Conservation (phyloP, 2,797 vertebrate species). For the Brotogeris chrysoptera region DNA sequence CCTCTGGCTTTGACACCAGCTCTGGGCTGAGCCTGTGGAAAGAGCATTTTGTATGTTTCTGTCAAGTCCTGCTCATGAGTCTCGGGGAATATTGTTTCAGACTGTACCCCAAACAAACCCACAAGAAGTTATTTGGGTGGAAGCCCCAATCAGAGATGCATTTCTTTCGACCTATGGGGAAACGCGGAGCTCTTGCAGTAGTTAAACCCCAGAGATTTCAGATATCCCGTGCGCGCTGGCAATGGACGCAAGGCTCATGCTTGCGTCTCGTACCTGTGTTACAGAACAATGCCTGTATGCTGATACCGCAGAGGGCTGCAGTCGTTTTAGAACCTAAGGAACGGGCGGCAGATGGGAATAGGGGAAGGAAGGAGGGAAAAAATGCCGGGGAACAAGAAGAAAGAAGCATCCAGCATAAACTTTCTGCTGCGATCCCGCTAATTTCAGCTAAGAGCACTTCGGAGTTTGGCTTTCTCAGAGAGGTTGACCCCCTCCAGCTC, state of each 20-base stretch:
- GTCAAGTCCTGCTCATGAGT: neutral
- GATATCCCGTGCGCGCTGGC: fast-evolving
- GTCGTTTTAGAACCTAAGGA: too few species aligned
- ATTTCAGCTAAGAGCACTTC: neutral
- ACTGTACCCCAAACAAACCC: neutral
- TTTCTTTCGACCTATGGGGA: neutral
- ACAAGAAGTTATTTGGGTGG: neutral
- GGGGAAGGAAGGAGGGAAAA: fast-evolving
- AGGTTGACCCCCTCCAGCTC: neutral
- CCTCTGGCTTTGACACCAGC: neutral
- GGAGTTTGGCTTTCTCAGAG: neutral
- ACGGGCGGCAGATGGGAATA: neutral
- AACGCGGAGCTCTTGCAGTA: fast-evolving
- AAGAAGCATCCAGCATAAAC: neutral
- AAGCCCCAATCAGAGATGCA: neutral
- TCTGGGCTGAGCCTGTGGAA: neutral
- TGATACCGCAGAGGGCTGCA: neutral
- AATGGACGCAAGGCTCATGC: fast-evolving
- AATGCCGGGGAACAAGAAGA: fast-evolving
- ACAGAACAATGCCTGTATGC: neutral
- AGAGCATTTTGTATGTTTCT: fast-evolving
- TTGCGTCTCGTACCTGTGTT: neutral
- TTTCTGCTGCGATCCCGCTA: neutral
- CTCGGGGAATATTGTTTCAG: neutral
- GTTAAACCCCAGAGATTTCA: neutral